These are phyloP conservation scores for Hassar affinis DNA, from an alignment of 2,113 vertebrate species.

Conservation along the genomic window DNA sequence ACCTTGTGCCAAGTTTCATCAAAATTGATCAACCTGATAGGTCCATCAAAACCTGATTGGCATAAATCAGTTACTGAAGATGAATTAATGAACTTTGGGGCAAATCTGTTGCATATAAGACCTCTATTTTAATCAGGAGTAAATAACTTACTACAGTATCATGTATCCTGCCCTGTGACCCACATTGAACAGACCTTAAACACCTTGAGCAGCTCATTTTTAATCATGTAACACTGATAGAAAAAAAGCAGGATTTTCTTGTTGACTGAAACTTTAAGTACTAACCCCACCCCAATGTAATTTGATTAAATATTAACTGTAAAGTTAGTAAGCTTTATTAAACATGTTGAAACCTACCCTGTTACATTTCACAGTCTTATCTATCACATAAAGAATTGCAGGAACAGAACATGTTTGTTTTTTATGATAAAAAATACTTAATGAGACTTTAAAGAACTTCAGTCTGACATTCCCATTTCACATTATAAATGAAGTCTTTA, in stretches of 20 bases:
- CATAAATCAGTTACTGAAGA: too few species aligned
- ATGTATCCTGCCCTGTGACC: background rate
- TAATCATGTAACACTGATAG: background rate
- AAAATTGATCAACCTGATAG: too few species aligned
- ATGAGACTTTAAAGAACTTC: background rate
- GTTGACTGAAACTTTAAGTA: background rate
- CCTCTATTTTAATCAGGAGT: background rate
- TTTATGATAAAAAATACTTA: background rate
- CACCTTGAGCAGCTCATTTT: background rate
- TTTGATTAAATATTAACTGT: background rate
- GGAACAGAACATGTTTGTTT: background rate
- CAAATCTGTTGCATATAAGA: background rate
- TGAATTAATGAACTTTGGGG: too few species aligned
- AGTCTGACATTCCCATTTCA: background rate
- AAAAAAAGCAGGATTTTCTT: background rate
- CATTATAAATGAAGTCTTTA: background rate
- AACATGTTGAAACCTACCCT: background rate
- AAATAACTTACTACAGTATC: background rate
- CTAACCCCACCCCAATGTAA: background rate
- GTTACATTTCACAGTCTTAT: background rate
- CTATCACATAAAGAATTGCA: background rate
- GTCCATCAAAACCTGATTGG: too few species aligned
- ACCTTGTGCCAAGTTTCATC: too few species aligned
- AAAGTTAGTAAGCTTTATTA: background rate
- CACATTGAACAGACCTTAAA: background rate